Evolutionary conservation across 2,888 invertebrate species (phyloP).

Genomic region (Apodemia hepburni): DNA sequence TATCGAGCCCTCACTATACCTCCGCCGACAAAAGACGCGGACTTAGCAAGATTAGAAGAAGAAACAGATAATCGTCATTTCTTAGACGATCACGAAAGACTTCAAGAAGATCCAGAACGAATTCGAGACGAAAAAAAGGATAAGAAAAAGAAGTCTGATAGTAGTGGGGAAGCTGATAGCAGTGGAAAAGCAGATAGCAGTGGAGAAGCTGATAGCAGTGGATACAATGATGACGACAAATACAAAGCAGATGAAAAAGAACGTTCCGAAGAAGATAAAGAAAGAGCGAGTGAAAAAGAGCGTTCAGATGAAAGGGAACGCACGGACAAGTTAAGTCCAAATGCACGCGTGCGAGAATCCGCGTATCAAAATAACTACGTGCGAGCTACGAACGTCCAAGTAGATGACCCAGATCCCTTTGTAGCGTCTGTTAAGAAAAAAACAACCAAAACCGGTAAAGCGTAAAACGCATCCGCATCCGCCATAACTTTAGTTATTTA

Average conservation of each 20-base stretch:
- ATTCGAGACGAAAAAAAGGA: conserved; percentile 34
- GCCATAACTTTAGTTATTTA: conserved; percentile 69
- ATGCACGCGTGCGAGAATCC: conserved; percentile 54
- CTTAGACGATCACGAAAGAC: conserved; percentile 55
- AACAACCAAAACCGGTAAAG: conserved; percentile 34
- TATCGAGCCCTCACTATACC: conserved; percentile 52
- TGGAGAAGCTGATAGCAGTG: conserved; percentile 30
- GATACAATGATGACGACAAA: conserved; percentile 19
- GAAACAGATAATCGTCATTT: conserved; percentile 42
- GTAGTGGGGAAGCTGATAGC: conserved; percentile 37
- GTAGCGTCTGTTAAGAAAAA: conserved; percentile 36
- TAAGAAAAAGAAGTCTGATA: conserved; percentile 36
- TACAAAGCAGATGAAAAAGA: conserved; percentile 33
- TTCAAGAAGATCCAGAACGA: conserved; percentile 52
- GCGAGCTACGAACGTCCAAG: conserved; percentile 54
- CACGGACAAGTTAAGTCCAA: conserved; percentile 49
- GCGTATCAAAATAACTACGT: conserved; percentile 59
- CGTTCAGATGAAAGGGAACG: conserved; percentile 40
- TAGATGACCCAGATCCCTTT: conserved; percentile 48
- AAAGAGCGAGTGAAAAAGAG: conserved; percentile 39
- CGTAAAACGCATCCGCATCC: conserved; percentile 39
- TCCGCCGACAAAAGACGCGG: conserved; percentile 56
- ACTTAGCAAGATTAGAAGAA: conserved; percentile 51
- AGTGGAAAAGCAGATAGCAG: conserved; percentile 31
- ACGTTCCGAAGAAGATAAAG: conserved; percentile 39